Base-by-base conservation (phyloP, 2,888 invertebrate genomes). In the Euphydryas editha region DNA sequence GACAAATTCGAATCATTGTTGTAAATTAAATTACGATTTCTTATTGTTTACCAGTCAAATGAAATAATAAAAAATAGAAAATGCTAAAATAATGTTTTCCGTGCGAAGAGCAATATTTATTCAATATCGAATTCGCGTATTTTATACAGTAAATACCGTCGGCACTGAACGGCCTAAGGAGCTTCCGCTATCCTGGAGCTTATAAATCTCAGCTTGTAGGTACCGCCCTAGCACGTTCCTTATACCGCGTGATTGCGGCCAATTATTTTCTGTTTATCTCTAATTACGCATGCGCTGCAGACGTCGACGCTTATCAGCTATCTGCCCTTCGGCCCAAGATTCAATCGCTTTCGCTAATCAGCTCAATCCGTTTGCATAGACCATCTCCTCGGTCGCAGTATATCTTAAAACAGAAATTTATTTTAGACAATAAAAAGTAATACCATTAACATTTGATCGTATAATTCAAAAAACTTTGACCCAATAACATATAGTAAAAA, bases 201-300 rank as follows among this genome's bases (percentile, higher is more conserved):
- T 74, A 72, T 73, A 72, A 72, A 72, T 73, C 71, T 76, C 70
- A 73, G 72, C 72, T 71, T 71, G 75, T 75, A 73, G 59, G 71
- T 68, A 78, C 79, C 82, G 81, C 83, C 83, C 80, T 75, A 76
- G 85, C 86, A 86, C 87, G 88, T 86, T 85, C 82, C 81, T 80
- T 77, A 83, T 83, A 82, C 85, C 87, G 83, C 89, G 87, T 89
- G 90, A 91, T 91, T 88, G 88, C 81, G 85, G 90, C 92, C 92
- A 92, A 92, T 92, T 92, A 92, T 91, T 91, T 92, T 91, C 88
- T 90, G 91, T 91, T 91, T 91, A 91, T 91, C 91, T 91, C 92
- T 92, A 92, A 92, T 92, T 92, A 92, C 90, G 90, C 88, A 91
- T 90, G 85, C 91, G 86, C 89, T 87, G 90, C 90, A 86, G 85